Conservation (phyloP, 2,888 invertebrate species). For the Chrysolina oricalcia region DNA sequence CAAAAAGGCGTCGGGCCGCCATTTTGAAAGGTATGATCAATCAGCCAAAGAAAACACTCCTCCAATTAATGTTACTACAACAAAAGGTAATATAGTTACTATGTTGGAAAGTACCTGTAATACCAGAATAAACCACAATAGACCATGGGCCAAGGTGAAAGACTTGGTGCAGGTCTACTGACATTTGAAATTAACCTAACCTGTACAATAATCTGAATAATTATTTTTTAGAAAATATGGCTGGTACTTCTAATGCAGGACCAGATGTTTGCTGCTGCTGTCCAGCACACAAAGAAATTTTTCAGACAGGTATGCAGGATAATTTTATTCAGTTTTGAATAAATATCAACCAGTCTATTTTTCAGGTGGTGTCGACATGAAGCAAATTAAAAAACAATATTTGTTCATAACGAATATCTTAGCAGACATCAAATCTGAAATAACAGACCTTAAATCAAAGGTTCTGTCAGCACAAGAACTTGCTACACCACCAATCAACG, state of each 20-base stretch:
- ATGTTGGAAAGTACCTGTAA: too few species aligned
- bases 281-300: conserved; percentile 3
- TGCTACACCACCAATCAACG: background rate
- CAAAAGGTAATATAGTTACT: background rate
- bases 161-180: too few species aligned
- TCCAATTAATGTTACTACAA: background rate
- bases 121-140: too few species aligned
- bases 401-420: conserved; percentile 20
- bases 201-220: background rate
- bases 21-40: too few species aligned
- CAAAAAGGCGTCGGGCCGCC: too few species aligned
- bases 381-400: conserved; percentile 21
- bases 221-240: conserved; percentile 12
- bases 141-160: too few species aligned
- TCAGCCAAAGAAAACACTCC: background rate
- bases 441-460: conserved; percentile 6
- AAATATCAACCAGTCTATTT: background rate
- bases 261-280: conserved; percentile 11
- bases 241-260: background rate
- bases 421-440: background rate
- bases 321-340: conserved; percentile 6
- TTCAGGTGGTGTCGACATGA: conserved; percentile 15
- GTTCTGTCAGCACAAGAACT: conserved; percentile 3
- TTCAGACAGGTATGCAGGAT: background rate
- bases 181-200: too few species aligned